These are phyloP conservation scores for Aegithalos caudatus DNA, from an alignment of 2,113 vertebrate species.

Conservation along the genomic window DNA sequence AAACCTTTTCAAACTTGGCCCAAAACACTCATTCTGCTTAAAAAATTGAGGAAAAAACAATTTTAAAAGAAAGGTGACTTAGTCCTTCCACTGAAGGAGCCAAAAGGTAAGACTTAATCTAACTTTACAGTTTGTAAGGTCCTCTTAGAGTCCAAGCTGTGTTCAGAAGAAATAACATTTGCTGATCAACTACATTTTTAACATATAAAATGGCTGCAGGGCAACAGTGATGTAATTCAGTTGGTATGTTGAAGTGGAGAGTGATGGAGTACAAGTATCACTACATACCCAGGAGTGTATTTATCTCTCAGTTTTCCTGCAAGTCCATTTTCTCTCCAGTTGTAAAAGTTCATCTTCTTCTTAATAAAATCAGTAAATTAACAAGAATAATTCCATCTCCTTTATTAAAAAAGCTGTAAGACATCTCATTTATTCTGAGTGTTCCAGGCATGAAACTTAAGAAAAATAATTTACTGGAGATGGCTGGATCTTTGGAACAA, in stretches of 20 bases:
- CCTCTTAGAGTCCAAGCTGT: neutral
- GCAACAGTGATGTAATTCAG: neutral
- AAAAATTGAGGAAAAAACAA: neutral
- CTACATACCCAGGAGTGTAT: neutral
- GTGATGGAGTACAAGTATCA: neutral
- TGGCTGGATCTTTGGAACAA: neutral
- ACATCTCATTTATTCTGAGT: neutral
- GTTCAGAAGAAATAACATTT: neutral
- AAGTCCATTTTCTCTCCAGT: neutral
- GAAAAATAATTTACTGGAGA: neutral
- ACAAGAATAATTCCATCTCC: conserved; percentile 1
- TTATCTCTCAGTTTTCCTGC: neutral
- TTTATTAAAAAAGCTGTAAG: conserved; percentile 35
- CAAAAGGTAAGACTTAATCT: neutral
- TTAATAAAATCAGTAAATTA: conserved; percentile 11
- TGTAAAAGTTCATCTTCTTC: neutral
- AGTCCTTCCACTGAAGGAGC: neutral
- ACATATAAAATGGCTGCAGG: neutral
- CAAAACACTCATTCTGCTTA: neutral
- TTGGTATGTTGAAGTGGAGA: neutral
- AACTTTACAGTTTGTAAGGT: neutral
- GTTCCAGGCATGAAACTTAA: neutral
- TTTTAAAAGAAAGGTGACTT: fast-evolving
- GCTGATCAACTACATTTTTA: neutral
- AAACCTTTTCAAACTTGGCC: neutral